Evolutionary conservation across 2,888 invertebrate species (phyloP).

Genomic region (Strigamia transsilvanica): DNA sequence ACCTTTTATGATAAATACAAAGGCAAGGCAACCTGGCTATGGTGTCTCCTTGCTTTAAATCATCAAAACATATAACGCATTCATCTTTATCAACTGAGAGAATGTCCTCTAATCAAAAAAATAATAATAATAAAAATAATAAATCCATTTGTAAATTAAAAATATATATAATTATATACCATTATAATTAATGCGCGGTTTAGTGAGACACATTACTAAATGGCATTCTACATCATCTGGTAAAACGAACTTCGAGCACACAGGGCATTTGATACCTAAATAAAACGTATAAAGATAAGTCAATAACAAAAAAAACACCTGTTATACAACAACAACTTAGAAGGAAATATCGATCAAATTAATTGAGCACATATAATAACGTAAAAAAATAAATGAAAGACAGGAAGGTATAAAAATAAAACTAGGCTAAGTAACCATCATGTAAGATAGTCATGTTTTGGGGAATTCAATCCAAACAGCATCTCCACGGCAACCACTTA

Average conservation of each 20-base stretch:
- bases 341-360: background rate
- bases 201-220: slow-evolving; percentile 98
- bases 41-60: slow-evolving; percentile 91
- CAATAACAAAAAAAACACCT: slow-evolving; percentile 32
- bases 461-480: background rate
- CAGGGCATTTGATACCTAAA: slow-evolving; percentile 97
- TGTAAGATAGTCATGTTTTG: background rate
- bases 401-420: slow-evolving; percentile 3
- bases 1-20: slow-evolving; percentile 99
- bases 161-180: slow-evolving; percentile 69
- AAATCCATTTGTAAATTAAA: background rate
- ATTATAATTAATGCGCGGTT: slow-evolving; percentile 98
- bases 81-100: slow-evolving; percentile 96
- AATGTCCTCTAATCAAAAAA: slow-evolving; percentile 82
- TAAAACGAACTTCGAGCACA: slow-evolving; percentile 97
- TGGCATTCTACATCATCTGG: slow-evolving; percentile 99
- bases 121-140: slow-evolving; percentile 7
- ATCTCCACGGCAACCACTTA: slow-evolving; percentile 12
- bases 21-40: slow-evolving; percentile 99
- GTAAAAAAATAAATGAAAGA: background rate
- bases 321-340: background rate
- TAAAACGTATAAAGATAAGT: slow-evolving; percentile 64
- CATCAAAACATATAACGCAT: slow-evolving; percentile 98
- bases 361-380: background rate
- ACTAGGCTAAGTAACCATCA: background rate